These are phyloP conservation scores for Callocephalon fimbriatum DNA, from an alignment of 2,113 vertebrate species.

Conservation along the genomic window DNA sequence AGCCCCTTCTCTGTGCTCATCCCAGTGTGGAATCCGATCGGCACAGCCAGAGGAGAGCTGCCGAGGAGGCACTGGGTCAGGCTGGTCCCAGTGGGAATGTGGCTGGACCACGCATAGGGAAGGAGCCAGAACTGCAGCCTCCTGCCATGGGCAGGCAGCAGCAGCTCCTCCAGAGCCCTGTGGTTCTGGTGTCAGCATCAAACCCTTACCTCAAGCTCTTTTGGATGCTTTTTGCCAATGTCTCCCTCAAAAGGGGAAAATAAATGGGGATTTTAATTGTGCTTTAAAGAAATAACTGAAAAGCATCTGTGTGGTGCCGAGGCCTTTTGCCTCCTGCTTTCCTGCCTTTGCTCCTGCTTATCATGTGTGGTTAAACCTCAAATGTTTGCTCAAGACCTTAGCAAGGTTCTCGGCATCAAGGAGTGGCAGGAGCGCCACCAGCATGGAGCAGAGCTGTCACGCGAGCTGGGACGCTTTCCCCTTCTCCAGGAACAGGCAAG, in stretches of 20 bases:
- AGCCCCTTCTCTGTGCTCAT: background rate
- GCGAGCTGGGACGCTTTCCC: background rate
- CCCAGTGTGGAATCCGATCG: fast-evolving
- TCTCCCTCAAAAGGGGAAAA: background rate
- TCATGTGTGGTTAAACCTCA: slow-evolving; percentile 41
- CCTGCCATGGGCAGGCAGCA: background rate
- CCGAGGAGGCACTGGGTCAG: background rate
- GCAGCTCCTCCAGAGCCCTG: background rate
- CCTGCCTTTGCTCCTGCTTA: slow-evolving; percentile 6
- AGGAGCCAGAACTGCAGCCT: background rate
- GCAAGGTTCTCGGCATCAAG: background rate
- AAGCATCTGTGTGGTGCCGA: background rate
- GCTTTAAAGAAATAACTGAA: background rate
- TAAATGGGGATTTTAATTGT: background rate
- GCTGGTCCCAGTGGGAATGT: background rate
- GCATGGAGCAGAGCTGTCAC: background rate
- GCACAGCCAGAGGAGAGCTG: background rate
- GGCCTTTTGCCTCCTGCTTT: background rate
- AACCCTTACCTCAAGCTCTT: background rate
- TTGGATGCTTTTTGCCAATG: background rate
- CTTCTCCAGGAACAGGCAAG: background rate
- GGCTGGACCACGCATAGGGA: background rate
- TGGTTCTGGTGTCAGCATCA: background rate
- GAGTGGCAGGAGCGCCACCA: background rate
- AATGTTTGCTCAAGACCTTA: slow-evolving; percentile 57